These are phyloP conservation scores for Rhynchopsitta pachyrhyncha DNA, from an alignment of 2,113 vertebrate species.

Conservation along the genomic window DNA sequence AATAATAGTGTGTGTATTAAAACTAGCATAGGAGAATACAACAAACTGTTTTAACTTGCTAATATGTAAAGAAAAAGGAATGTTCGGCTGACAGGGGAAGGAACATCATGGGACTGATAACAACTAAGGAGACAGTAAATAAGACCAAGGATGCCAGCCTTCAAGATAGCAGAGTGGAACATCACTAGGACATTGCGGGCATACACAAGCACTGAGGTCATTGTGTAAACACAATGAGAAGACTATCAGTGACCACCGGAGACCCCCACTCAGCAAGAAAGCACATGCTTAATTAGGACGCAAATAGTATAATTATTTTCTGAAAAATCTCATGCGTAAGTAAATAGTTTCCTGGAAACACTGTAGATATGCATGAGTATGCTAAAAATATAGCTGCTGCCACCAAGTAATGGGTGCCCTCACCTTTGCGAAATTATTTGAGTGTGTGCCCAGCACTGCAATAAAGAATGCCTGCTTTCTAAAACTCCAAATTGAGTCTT, in stretches of 20 bases:
- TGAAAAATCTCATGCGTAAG: background rate
- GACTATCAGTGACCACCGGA: background rate
- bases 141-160: background rate
- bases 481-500: background rate
- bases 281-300: background rate
- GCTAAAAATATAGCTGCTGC: background rate
- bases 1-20: background rate
- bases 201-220: background rate
- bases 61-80: background rate
- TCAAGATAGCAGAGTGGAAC: background rate
- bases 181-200: background rate
- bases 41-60: background rate
- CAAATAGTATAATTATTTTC: background rate
- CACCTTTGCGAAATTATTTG: background rate
- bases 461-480: background rate
- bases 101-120: background rate
- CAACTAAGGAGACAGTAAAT: background rate
- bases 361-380: background rate
- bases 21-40: background rate
- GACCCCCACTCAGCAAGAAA: background rate
- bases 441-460: background rate
- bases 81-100: background rate
- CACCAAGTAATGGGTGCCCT: background rate
- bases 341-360: background rate
- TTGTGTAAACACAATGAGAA: background rate